These are phyloP conservation scores for Falco columbarius DNA, from an alignment of 2,797 vertebrate genomes.

Conservation along the genomic window DNA sequence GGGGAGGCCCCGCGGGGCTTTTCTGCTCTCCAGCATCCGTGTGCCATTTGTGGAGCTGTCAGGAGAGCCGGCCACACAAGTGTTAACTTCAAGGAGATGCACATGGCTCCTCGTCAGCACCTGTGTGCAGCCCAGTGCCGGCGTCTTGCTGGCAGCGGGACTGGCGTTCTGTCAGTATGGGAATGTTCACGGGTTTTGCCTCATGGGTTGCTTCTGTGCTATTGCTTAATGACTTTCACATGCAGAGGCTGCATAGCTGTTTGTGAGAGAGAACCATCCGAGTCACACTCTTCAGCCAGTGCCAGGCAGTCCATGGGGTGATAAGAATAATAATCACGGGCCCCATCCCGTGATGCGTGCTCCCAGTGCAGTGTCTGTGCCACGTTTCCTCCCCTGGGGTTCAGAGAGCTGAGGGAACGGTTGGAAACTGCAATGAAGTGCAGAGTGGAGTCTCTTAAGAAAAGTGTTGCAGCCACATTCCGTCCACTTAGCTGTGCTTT, in stretches of 20 bases:
- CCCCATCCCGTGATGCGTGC: background rate
- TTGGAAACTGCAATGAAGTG: background rate
- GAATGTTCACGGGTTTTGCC: background rate
- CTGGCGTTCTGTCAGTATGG: accelerated
- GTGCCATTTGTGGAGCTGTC: background rate
- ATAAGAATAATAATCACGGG: accelerated
- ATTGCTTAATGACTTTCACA: background rate
- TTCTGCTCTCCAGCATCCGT: accelerated
- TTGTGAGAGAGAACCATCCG: background rate
- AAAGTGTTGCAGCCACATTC: background rate
- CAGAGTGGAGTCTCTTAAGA: background rate
- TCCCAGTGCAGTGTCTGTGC: background rate
- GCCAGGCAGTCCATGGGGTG: background rate
- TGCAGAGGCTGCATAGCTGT: background rate
- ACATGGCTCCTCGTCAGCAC: background rate
- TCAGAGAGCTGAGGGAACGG: background rate
- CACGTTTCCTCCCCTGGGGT: background rate
- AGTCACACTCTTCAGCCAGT: background rate
- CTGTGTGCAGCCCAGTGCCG: background rate
- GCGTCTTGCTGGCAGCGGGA: background rate
- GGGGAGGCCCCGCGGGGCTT: background rate
- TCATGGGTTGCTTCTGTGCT: background rate
- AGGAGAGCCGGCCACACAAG: background rate
- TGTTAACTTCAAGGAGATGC: background rate
- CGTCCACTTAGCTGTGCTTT: background rate